A percentile compares a stretch with the other conserved stretches of the same genome.
phyloP scores from a whole-genome alignment of 2,888 invertebrate genomes.

The Drosophila parthenogenetica region DNA sequence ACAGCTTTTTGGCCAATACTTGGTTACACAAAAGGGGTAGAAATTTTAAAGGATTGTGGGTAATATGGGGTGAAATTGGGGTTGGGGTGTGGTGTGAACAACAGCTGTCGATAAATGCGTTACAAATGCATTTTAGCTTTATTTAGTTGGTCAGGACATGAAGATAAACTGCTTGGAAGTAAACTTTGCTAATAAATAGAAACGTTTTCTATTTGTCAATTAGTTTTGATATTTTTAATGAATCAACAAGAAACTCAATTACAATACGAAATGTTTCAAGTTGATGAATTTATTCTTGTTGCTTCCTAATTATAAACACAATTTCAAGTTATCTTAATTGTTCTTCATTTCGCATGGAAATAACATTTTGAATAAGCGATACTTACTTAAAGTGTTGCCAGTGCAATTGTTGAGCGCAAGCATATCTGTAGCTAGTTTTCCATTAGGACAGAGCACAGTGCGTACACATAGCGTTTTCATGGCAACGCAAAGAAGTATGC shows the following conservation, averaged over 20 bases:
- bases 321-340: conserved; percentile 1
- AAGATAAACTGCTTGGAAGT: conserved; percentile 23
- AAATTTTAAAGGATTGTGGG: conserved; percentile 1
- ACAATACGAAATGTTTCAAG: neutral
- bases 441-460: conserved; percentile 29
- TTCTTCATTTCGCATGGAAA: conserved; percentile 1
- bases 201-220: neutral
- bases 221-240: neutral
- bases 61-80: neutral
- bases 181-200: conserved; percentile 1
- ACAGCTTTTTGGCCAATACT: conserved; percentile 67
- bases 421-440: conserved; percentile 26
- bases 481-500: conserved; percentile 38
- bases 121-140: conserved; percentile 23
- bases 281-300: neutral
- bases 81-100: conserved; percentile 26
- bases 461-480: conserved; percentile 49
- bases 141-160: neutral
- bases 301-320: too few species aligned
- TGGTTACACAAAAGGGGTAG: conserved; percentile 29
- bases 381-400: conserved; percentile 17
- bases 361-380: conserved; percentile 16
- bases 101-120: conserved; percentile 45
- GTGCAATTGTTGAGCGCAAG: conserved; percentile 5
- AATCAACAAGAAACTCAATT: neutral